A percentile compares a stretch with the other conserved stretches of the same genome.
Evolutionary conservation across 2,797 vertebrate genomes (phyloP).

Genomic region (Hippoglossus hippoglossus): DNA sequence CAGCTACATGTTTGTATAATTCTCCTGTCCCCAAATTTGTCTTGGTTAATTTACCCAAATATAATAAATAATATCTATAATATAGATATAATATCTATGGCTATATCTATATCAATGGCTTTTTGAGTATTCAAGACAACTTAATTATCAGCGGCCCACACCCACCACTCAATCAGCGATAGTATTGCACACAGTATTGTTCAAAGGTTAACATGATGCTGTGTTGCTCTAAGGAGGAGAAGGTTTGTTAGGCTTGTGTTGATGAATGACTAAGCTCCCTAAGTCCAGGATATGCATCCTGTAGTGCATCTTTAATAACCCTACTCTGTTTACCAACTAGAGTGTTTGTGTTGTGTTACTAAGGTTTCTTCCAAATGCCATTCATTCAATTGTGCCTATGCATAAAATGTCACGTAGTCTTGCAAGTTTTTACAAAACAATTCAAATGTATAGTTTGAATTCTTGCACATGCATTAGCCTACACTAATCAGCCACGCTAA

Average conservation of each 20-base stretch:
- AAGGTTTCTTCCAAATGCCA: background rate
- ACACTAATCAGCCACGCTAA: too few species aligned
- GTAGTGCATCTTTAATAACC: slow-evolving; percentile 37
- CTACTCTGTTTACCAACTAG: slow-evolving; percentile 5
- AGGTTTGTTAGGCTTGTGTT: slow-evolving; percentile 11
- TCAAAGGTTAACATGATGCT: slow-evolving; percentile 44
- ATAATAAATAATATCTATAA: too few species aligned
- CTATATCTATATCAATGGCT: background rate
- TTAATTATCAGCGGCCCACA: background rate
- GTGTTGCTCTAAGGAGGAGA: slow-evolving; percentile 64
- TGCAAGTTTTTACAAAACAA: background rate
- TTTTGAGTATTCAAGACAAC: background rate
- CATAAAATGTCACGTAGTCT: background rate
- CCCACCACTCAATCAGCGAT: slow-evolving; percentile 21
- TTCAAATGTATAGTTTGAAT: too few species aligned
- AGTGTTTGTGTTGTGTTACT: slow-evolving; percentile 32
- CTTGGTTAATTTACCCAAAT: too few species aligned
- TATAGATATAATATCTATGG: background rate
- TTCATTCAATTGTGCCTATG: background rate
- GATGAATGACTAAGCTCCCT: slow-evolving; percentile 64
- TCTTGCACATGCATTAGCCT: too few species aligned
- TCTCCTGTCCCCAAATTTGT: too few species aligned
- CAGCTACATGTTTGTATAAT: too few species aligned
- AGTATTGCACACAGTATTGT: slow-evolving; percentile 40
- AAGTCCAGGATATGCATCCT: slow-evolving; percentile 79